Conservation (phyloP, 2,113 vertebrate species). For the Psammodynastes pulverulentus region DNA sequence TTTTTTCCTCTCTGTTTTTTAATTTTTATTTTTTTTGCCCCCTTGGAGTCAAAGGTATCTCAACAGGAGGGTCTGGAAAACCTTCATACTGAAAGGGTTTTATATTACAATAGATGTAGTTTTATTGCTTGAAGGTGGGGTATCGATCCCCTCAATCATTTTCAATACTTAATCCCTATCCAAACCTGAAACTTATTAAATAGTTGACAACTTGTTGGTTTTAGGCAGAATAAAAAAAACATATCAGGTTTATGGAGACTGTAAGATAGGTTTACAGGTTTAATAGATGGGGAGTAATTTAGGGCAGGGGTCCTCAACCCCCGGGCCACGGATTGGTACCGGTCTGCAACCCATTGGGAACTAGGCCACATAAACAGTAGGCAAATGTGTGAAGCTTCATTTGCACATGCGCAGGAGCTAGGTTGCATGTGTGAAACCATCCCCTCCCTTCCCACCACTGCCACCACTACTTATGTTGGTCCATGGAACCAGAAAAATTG, state of each 20-base stretch:
- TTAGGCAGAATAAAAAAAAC: not conserved
- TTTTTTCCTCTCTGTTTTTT: not conserved
- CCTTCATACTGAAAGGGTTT: not conserved
- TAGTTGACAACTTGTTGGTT: not conserved
- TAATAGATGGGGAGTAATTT: not conserved
- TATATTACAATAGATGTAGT: not conserved
- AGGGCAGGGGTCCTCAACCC: too few species aligned
- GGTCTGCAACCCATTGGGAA: too few species aligned
- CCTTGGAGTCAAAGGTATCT: not conserved
- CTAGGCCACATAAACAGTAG: too few species aligned
- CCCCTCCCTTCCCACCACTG: too few species aligned
- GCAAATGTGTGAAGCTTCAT: too few species aligned
- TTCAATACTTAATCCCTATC: not conserved
- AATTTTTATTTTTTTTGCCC: not conserved
- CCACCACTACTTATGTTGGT: too few species aligned
- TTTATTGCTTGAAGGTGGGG: not conserved
- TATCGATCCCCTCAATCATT: not conserved
- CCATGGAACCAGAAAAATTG: too few species aligned
- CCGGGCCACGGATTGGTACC: accelerated
- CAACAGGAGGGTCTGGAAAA: not conserved
- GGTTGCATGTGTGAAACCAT: too few species aligned
- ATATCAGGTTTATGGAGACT: not conserved
- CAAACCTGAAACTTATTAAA: not conserved
- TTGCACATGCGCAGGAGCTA: too few species aligned
- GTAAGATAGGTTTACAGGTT: not conserved